Percentiles rank a stretch among this genome's conserved stretches.
phyloP scores from a whole-genome alignment of 2,797 vertebrate species.

The Toxotes lorentzi region DNA sequence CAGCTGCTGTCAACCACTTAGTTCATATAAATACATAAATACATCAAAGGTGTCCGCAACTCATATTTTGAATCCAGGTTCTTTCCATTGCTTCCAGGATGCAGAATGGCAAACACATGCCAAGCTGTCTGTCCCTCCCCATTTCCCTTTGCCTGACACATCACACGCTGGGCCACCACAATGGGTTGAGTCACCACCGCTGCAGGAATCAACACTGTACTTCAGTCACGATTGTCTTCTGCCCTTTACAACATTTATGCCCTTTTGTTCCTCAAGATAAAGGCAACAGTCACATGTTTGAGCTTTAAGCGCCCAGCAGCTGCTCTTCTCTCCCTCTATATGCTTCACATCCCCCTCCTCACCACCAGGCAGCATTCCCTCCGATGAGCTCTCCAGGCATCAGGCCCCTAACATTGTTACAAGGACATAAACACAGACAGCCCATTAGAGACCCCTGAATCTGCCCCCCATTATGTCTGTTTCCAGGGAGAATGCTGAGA shows the following conservation, averaged over 20 bases:
- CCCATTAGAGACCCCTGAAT: constrained; percentile 89
- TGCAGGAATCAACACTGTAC: constrained; percentile 84
- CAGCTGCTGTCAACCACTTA: constrained; percentile 6
- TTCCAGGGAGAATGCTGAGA: constrained; percentile 83
- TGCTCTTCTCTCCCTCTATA: constrained; percentile 77
- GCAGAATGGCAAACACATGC: constrained; percentile 53
- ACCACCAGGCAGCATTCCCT: constrained; percentile 64
- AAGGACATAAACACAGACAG: constrained; percentile 90
- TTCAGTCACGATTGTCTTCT: constrained; percentile 83
- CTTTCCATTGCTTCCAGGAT: constrained; percentile 29
- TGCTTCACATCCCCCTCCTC: constrained; percentile 68
- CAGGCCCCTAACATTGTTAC: constrained; percentile 87
- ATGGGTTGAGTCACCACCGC: constrained; percentile 76
- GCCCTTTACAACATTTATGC: constrained; percentile 80
- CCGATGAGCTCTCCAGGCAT: constrained; percentile 70
- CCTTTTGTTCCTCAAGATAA: constrained; percentile 85
- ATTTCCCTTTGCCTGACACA: constrained; percentile 77
- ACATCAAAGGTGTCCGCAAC: constrained; percentile 24
- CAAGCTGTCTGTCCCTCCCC: constrained; percentile 53
- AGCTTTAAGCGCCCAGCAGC: constrained; percentile 82
- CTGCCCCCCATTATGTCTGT: constrained; percentile 86
- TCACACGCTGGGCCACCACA: constrained; percentile 79
- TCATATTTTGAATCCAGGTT: constrained; percentile 22
- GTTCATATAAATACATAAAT: constrained; percentile 13
- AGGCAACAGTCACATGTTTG: constrained; percentile 86